These are phyloP conservation scores for Allacma fusca DNA, from an alignment of 2,888 invertebrate species.

Conservation along the genomic window DNA sequence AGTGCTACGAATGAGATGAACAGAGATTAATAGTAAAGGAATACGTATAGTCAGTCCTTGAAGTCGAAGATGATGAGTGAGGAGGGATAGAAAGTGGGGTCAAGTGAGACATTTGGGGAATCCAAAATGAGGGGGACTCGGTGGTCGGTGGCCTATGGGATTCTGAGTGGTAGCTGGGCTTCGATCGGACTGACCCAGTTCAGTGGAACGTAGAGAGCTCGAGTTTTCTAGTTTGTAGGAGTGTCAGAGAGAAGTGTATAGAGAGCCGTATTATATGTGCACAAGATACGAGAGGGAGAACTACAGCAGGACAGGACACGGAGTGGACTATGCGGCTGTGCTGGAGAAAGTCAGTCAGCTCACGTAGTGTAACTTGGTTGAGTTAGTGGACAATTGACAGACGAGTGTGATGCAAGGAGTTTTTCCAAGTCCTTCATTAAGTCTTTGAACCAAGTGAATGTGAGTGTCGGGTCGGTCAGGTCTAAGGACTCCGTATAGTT, in stretches of 20 bases:
- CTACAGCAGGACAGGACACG: slow-evolving; percentile 32
- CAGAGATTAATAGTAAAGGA: slow-evolving; percentile 33
- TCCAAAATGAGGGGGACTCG: slow-evolving; percentile 44
- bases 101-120: slow-evolving; percentile 45
- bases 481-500: slow-evolving; percentile 2
- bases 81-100: slow-evolving; percentile 43
- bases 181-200: slow-evolving; percentile 62
- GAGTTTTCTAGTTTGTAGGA: slow-evolving; percentile 38
- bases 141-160: slow-evolving; percentile 44
- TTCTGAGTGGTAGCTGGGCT: slow-evolving; percentile 47
- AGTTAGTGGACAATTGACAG: slow-evolving; percentile 48
- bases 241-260: slow-evolving; percentile 20
- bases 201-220: slow-evolving; percentile 49
- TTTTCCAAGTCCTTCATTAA: slow-evolving; percentile 27
- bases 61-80: slow-evolving; percentile 45
- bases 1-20: slow-evolving; percentile 35
- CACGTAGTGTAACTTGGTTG: slow-evolving; percentile 38
- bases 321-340: slow-evolving; percentile 49
- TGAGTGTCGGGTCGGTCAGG: slow-evolving; percentile 40
- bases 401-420: slow-evolving; percentile 34
- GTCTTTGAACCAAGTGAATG: slow-evolving; percentile 20
- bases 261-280: slow-evolving; percentile 18
- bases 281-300: slow-evolving; percentile 8
- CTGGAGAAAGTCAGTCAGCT: slow-evolving; percentile 50
- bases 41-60: slow-evolving; percentile 35